Evolutionary conservation across 92 coral and sea anemone genomes (phyloP), one percentile per base, ranked within the genome.

Genomic region (Diadumene lineata): DNA sequence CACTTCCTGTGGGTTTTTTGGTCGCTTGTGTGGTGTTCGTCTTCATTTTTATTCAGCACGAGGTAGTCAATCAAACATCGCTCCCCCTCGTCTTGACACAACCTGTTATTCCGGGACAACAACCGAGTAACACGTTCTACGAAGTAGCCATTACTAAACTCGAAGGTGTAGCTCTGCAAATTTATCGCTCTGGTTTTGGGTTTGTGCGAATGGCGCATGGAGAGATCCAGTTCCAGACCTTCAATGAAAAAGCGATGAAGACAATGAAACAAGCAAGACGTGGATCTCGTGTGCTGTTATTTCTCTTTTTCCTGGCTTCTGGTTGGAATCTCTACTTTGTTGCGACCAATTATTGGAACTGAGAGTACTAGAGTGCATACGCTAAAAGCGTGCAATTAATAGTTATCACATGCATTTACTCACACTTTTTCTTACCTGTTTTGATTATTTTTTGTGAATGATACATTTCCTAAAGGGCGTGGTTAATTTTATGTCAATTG

Each of bases 151-250:
- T 85, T 33, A 77, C 73, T 17, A 86, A 88, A 50, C 61, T 88
- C 43, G 70, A 56, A 2, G 90, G 92, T 25, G 63, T 85, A 16
- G 87, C 90, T 11, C 84, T 85, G 29, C 43, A 78, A 34, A 88
- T 84, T 71, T 88, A 79, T 50, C 76, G 44, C 11, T 68, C 82
- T 18, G 92, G 90, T 8, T 33, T 85, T 9, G 92, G 92, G 1
- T 80, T 63, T 24, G 19, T 85, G 10, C 69, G 76, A 34, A 56
- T 75, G 44, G 50, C 50, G 4, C 86, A 80, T 25, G 90, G 87
- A 48, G 60, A 57, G 27, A 84, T 88, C 34, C 78, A 88, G 46
- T 88, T 88, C 66, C 92, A 88, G 74, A 89, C 92, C 16, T 85
- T 88, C 48, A 88, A 80, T 60, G 50, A 80, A 9, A 33, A 17